Evolutionary conservation across 1,140 invertebrate genomes (phyloP).

Genomic region (Pogonognathellus flavescens): DNA sequence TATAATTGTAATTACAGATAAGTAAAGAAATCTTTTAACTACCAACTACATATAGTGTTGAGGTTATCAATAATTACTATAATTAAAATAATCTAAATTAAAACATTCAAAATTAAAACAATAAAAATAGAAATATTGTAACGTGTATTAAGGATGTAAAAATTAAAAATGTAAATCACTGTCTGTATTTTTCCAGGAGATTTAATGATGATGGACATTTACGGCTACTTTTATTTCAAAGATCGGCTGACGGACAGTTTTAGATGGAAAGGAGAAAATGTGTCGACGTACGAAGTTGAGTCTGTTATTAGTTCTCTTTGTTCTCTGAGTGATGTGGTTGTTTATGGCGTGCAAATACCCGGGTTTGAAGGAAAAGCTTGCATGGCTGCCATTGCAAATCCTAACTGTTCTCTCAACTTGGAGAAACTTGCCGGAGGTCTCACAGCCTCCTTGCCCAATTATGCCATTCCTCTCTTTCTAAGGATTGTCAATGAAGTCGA

Average conservation of each 20-base stretch:
- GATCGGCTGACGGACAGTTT: slow-evolving; percentile 98
- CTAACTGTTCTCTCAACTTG: slow-evolving; percentile 78
- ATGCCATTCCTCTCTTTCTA: slow-evolving; percentile 90
- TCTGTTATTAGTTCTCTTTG: slow-evolving; percentile 88
- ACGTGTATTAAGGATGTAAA: too few relatives aligned
- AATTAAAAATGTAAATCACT: too few relatives aligned
- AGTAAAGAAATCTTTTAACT: slow-evolving; percentile 78
- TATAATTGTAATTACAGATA: slow-evolving; percentile 64
- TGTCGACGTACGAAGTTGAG: slow-evolving; percentile 97
- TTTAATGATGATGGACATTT: slow-evolving; percentile 89
- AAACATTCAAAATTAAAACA: not conserved
- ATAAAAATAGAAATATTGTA: not conserved
- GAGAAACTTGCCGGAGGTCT: slow-evolving; percentile 76
- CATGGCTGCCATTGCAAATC: slow-evolving; percentile 96
- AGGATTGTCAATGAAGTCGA: slow-evolving; percentile 86
- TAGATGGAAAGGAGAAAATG: slow-evolving; percentile 78
- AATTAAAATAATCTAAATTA: not conserved
- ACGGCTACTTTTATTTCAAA: slow-evolving; percentile 94
- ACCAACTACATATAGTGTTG: slow-evolving; percentile 46
- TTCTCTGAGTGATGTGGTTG: slow-evolving; percentile 85
- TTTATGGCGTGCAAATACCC: slow-evolving; percentile 84
- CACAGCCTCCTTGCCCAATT: slow-evolving; percentile 81
- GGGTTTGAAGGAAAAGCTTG: slow-evolving; percentile 93
- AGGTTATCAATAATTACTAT: not conserved
- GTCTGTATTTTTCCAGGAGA: slow-evolving; percentile 89